These are phyloP conservation scores for Chaetophractus vellerosus DNA, from an alignment of 2,797 vertebrate species.

Conservation along the genomic window DNA sequence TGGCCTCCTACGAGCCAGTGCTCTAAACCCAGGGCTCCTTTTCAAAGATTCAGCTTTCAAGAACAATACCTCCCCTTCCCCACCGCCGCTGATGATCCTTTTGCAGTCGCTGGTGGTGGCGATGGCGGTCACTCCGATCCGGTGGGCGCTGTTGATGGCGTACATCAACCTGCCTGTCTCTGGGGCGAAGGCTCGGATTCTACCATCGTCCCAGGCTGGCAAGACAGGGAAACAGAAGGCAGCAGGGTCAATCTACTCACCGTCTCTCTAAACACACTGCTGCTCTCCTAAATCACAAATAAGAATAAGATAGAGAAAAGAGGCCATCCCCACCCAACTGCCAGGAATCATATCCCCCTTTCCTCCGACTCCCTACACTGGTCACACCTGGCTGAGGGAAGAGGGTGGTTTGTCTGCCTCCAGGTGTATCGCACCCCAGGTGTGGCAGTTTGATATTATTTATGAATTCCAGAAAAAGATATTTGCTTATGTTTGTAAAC, in stretches of 20 bases:
- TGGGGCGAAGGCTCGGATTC: constrained; percentile 93
- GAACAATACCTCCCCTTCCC: constrained; percentile 93
- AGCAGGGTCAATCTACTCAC: background rate
- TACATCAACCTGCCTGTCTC: constrained; percentile 92
- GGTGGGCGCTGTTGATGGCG: constrained; percentile 92
- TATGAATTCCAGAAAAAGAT: too few species aligned
- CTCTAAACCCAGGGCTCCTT: background rate
- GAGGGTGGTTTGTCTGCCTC: background rate
- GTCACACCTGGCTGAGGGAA: background rate
- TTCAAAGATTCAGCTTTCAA: background rate
- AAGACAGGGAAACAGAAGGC: constrained; percentile 40
- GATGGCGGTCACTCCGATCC: constrained; percentile 92
- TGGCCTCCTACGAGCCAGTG: background rate
- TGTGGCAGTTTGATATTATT: too few species aligned
- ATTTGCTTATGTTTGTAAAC: too few species aligned
- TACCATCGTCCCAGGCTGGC: constrained; percentile 94
- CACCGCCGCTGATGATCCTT: constrained; percentile 94
- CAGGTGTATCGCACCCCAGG: fast-evolving
- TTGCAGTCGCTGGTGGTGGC: constrained; percentile 92
- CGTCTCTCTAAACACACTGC: background rate
- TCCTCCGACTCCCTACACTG: background rate
- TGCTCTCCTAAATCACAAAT: background rate
- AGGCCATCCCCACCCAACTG: background rate
- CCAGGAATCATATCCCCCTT: background rate
- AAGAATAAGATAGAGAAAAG: background rate